phyloP scores from a whole-genome alignment of 2,797 vertebrate species.

The Nannoperca australis region DNA sequence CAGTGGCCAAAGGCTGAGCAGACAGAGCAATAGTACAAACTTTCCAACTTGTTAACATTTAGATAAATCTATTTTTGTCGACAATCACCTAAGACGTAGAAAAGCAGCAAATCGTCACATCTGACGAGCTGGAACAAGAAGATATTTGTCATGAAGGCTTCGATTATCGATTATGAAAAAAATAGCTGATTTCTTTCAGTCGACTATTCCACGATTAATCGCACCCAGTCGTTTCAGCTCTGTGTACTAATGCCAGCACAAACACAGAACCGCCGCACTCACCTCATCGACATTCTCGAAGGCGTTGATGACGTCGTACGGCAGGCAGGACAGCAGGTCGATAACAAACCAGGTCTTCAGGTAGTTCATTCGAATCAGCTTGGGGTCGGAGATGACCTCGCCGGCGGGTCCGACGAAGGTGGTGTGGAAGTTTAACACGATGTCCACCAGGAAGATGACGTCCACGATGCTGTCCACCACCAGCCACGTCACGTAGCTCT shows the following conservation, averaged over 20 bases:
- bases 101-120: conserved; percentile 2
- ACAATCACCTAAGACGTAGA: neutral
- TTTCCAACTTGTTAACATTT: neutral
- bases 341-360: conserved; percentile 99
- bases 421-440: conserved; percentile 98
- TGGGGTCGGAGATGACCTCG: conserved; percentile 99
- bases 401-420: conserved; percentile 98
- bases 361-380: conserved; percentile 99
- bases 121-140: neutral
- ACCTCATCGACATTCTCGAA: conserved; percentile 99
- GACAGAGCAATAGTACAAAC: neutral
- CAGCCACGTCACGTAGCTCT: conserved; percentile 99
- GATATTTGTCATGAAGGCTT: neutral
- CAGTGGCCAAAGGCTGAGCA: neutral
- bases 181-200: neutral
- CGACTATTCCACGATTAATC: neutral
- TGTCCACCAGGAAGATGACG: conserved; percentile 98
- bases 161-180: neutral
- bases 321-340: conserved; percentile 97
- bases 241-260: neutral
- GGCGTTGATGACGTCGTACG: conserved; percentile 99
- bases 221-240: neutral
- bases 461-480: conserved; percentile 99
- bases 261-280: conserved; percentile 70
- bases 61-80: neutral